These are phyloP conservation scores for Microcebus griseorufus DNA, from an alignment of 2,113 vertebrate genomes.

Conservation along the genomic window DNA sequence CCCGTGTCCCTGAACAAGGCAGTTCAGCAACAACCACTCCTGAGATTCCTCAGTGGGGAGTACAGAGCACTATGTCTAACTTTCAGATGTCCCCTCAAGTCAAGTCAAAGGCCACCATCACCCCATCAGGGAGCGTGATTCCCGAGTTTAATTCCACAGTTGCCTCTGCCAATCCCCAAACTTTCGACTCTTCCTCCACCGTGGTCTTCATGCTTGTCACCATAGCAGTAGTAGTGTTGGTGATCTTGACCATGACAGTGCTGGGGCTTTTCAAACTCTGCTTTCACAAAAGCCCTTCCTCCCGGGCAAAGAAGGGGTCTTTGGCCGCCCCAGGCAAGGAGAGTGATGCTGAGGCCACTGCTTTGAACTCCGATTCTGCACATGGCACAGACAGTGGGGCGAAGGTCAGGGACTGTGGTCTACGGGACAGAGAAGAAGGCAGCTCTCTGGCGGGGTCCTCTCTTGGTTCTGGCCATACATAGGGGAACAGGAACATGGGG, in stretches of 20 bases:
- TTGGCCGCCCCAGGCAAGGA: not conserved
- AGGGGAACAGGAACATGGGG: not conserved
- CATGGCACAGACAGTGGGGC: constrained; percentile 21
- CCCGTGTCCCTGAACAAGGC: not conserved
- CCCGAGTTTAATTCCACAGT: not conserved
- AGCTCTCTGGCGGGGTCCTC: not conserved
- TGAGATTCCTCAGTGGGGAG: not conserved
- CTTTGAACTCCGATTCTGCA: not conserved
- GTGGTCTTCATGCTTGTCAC: constrained; percentile 83
- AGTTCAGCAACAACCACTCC: not conserved
- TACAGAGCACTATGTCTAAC: constrained; percentile 4
- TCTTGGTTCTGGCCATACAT: not conserved
- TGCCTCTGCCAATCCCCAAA: not conserved
- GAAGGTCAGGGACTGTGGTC: not conserved
- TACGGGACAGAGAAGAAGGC: not conserved
- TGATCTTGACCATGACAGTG: constrained; percentile 82
- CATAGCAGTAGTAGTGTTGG: constrained; percentile 80
- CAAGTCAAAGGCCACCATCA: not conserved
- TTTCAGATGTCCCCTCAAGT: not conserved
- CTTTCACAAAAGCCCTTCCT: constrained; percentile 70
- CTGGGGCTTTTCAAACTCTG: constrained; percentile 84
- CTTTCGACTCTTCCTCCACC: constrained; percentile 65
- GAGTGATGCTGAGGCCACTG: not conserved
- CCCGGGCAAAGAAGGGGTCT: constrained; percentile 51
- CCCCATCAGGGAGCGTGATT: not conserved